Conservation (phyloP, 2,888 invertebrate genomes). For the Limenitis camilla region DNA sequence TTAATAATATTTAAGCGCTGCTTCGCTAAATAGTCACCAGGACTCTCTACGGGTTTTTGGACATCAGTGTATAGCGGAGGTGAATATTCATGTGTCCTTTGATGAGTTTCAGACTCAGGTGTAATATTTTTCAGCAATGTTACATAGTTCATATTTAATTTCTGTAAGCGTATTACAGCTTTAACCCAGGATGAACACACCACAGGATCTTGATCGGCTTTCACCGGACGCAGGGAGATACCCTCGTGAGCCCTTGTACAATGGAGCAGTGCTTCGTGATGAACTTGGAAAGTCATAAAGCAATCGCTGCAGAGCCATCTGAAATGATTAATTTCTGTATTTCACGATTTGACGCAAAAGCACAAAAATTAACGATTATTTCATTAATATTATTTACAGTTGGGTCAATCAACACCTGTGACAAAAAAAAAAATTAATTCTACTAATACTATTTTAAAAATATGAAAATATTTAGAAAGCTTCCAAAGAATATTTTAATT, state of each 20-base stretch:
- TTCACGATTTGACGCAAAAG: conserved; percentile 46
- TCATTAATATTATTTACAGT: too few species aligned
- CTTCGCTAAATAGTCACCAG: conserved; percentile 18
- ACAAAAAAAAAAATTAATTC: too few species aligned
- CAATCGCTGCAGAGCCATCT: conserved; percentile 63
- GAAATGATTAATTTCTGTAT: conserved; percentile 33
- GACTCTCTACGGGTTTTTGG: conserved; percentile 30
- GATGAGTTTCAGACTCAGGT: conserved; percentile 47
- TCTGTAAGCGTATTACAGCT: conserved; percentile 40
- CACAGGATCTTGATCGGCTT: conserved; percentile 39
- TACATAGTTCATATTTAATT: conserved; percentile 29
- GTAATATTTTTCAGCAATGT: background rate
- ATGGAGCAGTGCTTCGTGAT: conserved; percentile 62
- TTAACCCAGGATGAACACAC: conserved; percentile 47
- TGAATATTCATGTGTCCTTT: conserved; percentile 38
- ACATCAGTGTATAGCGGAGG: conserved; percentile 23
- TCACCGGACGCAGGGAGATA: conserved; percentile 37
- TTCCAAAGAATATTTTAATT: conserved; percentile 15
- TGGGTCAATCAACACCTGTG: too few species aligned
- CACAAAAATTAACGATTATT: too few species aligned
- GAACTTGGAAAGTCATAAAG: conserved; percentile 43
- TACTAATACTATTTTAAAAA: too few species aligned
- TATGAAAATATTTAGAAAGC: too few species aligned
- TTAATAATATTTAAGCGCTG: background rate
- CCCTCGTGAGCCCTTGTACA: conserved; percentile 43